These are phyloP conservation scores for Nomada flava DNA, from an alignment of 2,888 invertebrate genomes.

Conservation along the genomic window DNA sequence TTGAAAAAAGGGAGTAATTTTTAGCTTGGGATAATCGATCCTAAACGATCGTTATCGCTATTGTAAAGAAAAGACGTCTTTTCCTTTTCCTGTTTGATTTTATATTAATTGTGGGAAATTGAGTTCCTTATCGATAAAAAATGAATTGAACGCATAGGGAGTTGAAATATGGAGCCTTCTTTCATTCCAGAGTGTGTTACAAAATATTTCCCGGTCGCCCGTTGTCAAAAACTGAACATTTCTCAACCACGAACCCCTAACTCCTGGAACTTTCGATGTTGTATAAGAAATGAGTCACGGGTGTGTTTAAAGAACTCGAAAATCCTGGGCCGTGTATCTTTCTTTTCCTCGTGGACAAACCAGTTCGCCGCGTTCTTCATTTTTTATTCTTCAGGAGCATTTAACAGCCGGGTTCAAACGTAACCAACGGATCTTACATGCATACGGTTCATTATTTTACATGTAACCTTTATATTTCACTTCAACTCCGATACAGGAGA, in stretches of 20 bases:
- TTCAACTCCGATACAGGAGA: background rate
- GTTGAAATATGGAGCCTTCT: background rate
- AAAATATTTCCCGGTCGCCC: background rate
- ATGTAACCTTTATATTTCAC: slow-evolving; percentile 36
- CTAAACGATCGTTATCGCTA: too few species aligned
- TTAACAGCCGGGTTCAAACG: slow-evolving; percentile 24
- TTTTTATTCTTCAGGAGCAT: slow-evolving; percentile 42
- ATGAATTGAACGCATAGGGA: too few species aligned
- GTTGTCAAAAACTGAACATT: slow-evolving; percentile 17
- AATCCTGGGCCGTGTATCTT: background rate
- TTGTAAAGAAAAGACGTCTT: too few species aligned
- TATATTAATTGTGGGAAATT: background rate
- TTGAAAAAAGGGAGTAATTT: too few species aligned
- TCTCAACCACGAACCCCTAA: background rate
- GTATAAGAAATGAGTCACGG: slow-evolving; percentile 30
- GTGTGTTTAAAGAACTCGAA: background rate
- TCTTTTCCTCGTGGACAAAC: background rate
- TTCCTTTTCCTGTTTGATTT: too few species aligned
- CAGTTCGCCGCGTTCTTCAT: background rate
- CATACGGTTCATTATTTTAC: slow-evolving; percentile 19
- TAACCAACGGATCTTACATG: slow-evolving; percentile 11
- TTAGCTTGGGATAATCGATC: too few species aligned
- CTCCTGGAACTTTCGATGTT: slow-evolving; percentile 9
- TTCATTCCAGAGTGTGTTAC: background rate
- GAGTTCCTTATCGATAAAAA: too few species aligned